Conservation (phyloP, 2,797 vertebrate species). For the Sebastes hubbsi region DNA sequence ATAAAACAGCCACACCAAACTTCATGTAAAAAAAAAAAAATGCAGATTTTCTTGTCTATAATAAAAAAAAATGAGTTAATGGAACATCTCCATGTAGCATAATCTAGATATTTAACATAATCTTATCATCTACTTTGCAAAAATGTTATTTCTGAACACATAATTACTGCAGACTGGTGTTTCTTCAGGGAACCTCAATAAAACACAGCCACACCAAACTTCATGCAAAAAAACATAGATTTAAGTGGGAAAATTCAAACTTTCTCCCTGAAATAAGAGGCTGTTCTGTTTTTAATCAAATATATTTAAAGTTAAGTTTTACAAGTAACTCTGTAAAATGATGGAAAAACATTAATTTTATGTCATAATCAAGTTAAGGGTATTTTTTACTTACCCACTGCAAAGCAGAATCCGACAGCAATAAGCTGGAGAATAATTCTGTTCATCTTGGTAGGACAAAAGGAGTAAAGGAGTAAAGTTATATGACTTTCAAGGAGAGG, state of each 20-base stretch:
- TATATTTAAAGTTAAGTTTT: rapidly evolving
- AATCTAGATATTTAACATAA: not conserved
- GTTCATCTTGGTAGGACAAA: slow-evolving; percentile 69
- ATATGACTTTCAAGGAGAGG: not conserved
- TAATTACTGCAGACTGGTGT: not conserved
- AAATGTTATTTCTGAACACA: not conserved
- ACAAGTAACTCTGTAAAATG: not conserved
- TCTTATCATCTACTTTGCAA: not conserved
- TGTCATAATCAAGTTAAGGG: not conserved
- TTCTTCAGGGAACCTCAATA: not conserved
- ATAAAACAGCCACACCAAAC: not conserved
- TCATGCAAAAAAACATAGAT: not conserved
- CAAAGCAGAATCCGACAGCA: slow-evolving; percentile 68
- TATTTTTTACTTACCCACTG: slow-evolving; percentile 68
- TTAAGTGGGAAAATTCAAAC: not conserved
- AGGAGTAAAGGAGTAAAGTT: no score
- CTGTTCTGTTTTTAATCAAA: not conserved
- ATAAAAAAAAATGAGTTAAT: not conserved
- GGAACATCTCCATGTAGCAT: not conserved
- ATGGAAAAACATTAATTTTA: not conserved
- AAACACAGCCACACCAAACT: not conserved
- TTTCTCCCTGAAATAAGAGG: not conserved
- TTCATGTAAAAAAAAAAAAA: not conserved
- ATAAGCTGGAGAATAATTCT: slow-evolving; percentile 64
- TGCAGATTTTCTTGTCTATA: not conserved